A percentile compares a stretch with the other conserved stretches of the same genome.
phyloP scores from a whole-genome alignment of 2,113 vertebrate genomes.

The Microcebus ravelobensis region DNA sequence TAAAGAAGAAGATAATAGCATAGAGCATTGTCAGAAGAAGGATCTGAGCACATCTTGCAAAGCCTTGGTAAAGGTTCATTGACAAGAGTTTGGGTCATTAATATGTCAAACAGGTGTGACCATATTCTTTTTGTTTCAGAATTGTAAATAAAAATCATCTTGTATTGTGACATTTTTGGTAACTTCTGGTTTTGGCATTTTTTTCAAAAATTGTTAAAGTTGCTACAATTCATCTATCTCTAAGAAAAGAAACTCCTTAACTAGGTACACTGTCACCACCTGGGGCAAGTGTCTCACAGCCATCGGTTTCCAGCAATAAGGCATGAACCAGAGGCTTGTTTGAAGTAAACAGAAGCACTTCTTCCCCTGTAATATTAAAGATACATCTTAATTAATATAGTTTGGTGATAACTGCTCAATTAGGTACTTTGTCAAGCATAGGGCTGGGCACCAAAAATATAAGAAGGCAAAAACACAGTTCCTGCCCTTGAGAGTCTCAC shows the following conservation, averaged over 20 bases:
- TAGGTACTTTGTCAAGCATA: neutral
- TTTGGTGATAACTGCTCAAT: neutral
- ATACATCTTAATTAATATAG: neutral
- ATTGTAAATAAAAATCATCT: neutral
- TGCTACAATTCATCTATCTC: neutral
- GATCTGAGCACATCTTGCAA: neutral
- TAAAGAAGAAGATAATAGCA: neutral
- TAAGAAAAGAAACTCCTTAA: neutral
- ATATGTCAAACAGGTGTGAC: neutral
- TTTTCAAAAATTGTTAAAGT: too few relatives aligned
- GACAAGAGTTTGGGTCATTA: neutral
- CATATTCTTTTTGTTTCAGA: neutral
- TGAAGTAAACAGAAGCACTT: neutral
- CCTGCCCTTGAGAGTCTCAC: neutral
- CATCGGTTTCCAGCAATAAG: neutral
- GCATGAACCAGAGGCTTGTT: neutral
- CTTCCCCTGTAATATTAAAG: slow-evolving; percentile 9
- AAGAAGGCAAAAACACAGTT: neutral
- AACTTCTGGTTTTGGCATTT: neutral
- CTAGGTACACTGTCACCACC: neutral
- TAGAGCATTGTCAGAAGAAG: neutral
- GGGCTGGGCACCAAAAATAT: neutral
- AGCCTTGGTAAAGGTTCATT: neutral
- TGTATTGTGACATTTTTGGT: neutral
- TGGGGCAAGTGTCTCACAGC: neutral